Evolutionary conservation across 2,888 invertebrate genomes (phyloP).

Genomic region (Eupithecia exiguata): DNA sequence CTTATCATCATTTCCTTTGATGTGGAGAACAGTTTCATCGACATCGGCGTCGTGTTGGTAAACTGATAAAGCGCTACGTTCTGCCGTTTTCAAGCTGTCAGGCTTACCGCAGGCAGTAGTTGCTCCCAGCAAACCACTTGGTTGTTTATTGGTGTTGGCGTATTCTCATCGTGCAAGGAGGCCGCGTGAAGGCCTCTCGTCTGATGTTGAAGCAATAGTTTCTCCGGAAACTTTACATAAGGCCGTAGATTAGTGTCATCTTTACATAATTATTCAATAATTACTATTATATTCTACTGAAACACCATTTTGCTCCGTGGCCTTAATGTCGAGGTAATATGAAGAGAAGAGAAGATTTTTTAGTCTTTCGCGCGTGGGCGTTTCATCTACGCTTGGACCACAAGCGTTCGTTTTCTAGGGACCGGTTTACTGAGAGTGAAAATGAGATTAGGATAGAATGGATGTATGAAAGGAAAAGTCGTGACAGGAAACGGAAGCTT

Average conservation of each 20-base stretch:
- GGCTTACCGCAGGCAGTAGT: constrained; percentile 17
- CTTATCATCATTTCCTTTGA: not conserved
- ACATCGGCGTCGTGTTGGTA: constrained; percentile 6
- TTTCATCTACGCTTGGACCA: constrained; percentile 20
- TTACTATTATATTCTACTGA: constrained; percentile 80
- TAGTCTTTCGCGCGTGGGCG: constrained; percentile 27
- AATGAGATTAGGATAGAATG: not conserved
- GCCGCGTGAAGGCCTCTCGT: constrained; percentile 40
- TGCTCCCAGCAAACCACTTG: constrained; percentile 8
- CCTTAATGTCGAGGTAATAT: constrained; percentile 82
- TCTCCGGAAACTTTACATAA: constrained; percentile 67
- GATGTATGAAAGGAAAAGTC: not conserved
- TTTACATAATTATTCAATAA: constrained; percentile 70
- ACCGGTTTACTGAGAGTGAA: not conserved
- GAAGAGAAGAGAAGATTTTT: constrained; percentile 67
- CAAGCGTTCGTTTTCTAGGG: constrained; percentile 33
- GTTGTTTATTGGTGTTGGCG: not conserved
- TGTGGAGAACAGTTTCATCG: not conserved
- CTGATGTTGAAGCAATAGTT: constrained; percentile 44
- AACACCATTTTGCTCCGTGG: constrained; percentile 84
- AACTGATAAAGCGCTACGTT: constrained; percentile 18
- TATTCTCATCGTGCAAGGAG: constrained; percentile 21
- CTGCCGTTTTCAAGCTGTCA: constrained; percentile 7
- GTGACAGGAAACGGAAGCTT: constrained; percentile 29
- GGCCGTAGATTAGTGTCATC: constrained; percentile 72